These are phyloP conservation scores for Mechanitis mazaeus DNA, from an alignment of 2,888 invertebrate genomes.

Conservation along the genomic window DNA sequence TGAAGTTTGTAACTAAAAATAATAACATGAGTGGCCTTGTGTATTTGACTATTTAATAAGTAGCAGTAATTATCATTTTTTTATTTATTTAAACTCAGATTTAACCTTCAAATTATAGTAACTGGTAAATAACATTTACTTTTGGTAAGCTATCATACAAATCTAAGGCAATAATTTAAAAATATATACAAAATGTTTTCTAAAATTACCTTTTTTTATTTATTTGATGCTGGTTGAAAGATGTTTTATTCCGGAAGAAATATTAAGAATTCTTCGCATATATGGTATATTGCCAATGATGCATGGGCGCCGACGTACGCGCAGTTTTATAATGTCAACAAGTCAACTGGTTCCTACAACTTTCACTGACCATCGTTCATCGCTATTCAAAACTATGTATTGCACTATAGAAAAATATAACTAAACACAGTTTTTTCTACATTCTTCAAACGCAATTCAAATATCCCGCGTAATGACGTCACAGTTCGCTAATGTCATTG, in stretches of 20 bases:
- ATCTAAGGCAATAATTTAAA: too few species aligned
- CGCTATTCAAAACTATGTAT: conserved; percentile 20
- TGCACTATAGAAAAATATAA: conserved; percentile 23
- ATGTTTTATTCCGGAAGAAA: conserved; percentile 43
- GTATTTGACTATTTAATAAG: too few species aligned
- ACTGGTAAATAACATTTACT: too few species aligned
- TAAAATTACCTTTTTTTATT: conserved; percentile 17
- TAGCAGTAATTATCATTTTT: too few species aligned
- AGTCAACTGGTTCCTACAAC: conserved; percentile 50
- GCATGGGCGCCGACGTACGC: conserved; percentile 46
- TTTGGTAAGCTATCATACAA: too few species aligned
- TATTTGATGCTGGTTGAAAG: conserved; percentile 18
- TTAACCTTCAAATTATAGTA: too few species aligned
- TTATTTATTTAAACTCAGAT: too few species aligned
- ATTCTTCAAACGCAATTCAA: conserved; percentile 36
- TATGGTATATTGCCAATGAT: conserved; percentile 59
- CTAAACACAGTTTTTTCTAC: conserved; percentile 19
- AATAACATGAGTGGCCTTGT: too few species aligned
- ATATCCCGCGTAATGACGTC: conserved; percentile 56
- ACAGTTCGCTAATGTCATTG: conserved; percentile 48
- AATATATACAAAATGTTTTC: background rate
- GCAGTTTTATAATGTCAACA: conserved; percentile 52
- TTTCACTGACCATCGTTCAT: conserved; percentile 50
- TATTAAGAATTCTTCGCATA: conserved; percentile 47
- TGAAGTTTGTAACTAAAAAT: too few species aligned